These are phyloP conservation scores for Camptogramma bilineatum DNA, from an alignment of 2,888 invertebrate genomes.

Conservation along the genomic window DNA sequence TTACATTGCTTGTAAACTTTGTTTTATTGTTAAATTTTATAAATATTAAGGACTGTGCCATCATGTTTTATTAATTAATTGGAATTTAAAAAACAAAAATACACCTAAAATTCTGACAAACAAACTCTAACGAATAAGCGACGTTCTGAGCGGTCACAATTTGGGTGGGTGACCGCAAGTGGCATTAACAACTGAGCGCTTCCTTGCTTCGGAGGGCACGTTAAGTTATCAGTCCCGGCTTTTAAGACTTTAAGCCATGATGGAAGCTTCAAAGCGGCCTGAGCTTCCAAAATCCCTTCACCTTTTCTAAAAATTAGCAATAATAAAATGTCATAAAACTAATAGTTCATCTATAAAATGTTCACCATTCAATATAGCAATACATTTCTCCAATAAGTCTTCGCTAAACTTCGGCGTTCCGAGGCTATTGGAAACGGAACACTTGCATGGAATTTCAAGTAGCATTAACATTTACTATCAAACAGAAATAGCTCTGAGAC, in stretches of 20 bases:
- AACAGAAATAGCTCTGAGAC: slow-evolving; percentile 39
- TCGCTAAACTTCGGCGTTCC: slow-evolving; percentile 27
- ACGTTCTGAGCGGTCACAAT: too few relatives aligned
- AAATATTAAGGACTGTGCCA: neutral
- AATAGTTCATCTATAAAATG: slow-evolving; percentile 27
- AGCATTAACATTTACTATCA: slow-evolving; percentile 43
- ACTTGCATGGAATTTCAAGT: slow-evolving; percentile 40
- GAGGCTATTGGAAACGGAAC: slow-evolving; percentile 26
- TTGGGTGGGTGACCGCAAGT: too few relatives aligned
- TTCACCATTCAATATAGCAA: slow-evolving; percentile 25
- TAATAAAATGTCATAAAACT: slow-evolving; percentile 1
- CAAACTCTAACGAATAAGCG: too few relatives aligned
- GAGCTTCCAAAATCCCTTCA: neutral
- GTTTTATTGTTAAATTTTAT: neutral
- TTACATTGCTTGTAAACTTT: neutral
- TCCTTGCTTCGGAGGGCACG: too few relatives aligned
- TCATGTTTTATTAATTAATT: too few relatives aligned
- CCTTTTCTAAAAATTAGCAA: neutral
- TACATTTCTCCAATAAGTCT: slow-evolving; percentile 33
- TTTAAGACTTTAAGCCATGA: too few relatives aligned
- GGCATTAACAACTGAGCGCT: too few relatives aligned
- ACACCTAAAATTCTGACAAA: too few relatives aligned
- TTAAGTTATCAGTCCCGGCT: too few relatives aligned
- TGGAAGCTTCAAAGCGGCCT: too few relatives aligned
- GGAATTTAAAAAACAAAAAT: too few relatives aligned